Conservation (phyloP, 2,888 invertebrate species). For the Anarsia innoxiella region DNA sequence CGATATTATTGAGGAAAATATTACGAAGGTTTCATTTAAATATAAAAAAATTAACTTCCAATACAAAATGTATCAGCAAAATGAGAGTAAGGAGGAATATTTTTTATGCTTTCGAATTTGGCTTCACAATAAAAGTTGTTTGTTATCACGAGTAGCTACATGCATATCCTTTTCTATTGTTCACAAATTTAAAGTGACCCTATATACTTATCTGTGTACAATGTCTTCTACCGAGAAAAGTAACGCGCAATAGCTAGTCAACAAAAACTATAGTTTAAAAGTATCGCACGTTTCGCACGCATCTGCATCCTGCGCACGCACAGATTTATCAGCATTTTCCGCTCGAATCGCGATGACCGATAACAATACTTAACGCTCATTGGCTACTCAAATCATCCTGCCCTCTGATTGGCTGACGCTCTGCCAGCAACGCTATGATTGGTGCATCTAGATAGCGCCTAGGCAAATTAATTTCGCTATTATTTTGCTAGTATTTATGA, state of each 20-base stretch:
- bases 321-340: constrained; percentile 29
- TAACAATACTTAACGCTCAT: constrained; percentile 16
- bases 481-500: constrained; percentile 24
- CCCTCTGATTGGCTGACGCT: constrained; percentile 22
- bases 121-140: too few species aligned
- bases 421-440: constrained; percentile 8
- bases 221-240: constrained; percentile 6
- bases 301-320: constrained; percentile 28
- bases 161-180: too few species aligned
- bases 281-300: constrained; percentile 19
- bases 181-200: too few species aligned
- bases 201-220: too few species aligned
- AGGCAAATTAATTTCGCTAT: constrained; percentile 26
- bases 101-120: too few species aligned
- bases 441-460: constrained; percentile 15
- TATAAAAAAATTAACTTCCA: too few species aligned
- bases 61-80: too few species aligned
- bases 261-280: constrained; percentile 2
- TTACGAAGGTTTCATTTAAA: too few species aligned
- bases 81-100: too few species aligned
- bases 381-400: constrained; percentile 18
- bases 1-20: too few species aligned
- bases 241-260: too few species aligned
- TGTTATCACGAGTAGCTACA: too few species aligned
- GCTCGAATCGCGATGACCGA: constrained; percentile 22